Base-by-base conservation (phyloP, 2,113 vertebrate genomes). In the Brachyhypopomus gauderio region DNA sequence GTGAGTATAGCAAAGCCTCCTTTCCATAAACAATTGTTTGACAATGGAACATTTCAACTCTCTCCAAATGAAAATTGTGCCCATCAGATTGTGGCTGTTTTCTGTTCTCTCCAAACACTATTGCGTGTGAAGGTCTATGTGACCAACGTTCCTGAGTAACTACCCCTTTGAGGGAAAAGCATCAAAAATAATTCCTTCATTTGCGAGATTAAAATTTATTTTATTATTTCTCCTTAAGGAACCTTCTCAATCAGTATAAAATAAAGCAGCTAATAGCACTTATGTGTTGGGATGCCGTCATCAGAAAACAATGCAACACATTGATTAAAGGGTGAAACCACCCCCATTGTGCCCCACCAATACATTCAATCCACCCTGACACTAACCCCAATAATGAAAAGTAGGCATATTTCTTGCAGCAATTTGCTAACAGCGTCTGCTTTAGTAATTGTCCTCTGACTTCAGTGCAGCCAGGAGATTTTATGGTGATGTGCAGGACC, bases 111-210 rank as follows among this genome's bases (percentile, higher is more conserved):
- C 22, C 5, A 58, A 36, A 64, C 25, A 66, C 5, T 1, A 16
- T 62, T 38, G 73, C 73, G 56, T 75, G 72, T 60, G 56, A 75
- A 7, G 56, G 27, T 41, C 52, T 75, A 0, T 60, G 41, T 64
- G 16, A 48, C 38, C 22, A 6, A 1, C 41, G 23, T 48, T 30
- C 9, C 2, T 77, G 62, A 55, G 25, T 77, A n/a, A 66, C 60
- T 16, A 8, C 5, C 14, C 17, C 8, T 5, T 22, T 7, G n/a
- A 63, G 45, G 5, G 23, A 75, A 76, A 76, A 8, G 2, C 22
- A 45, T 20, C 22, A 27, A 19, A 30, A 52, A 52, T 52, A 48
- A 25, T 77, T 20, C 4, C 27, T 64, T 14, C 19, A 27, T 76
- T 12, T 16, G 7, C 27, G 11, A 19, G 34, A 6, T 17, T 36